phyloP scores from a whole-genome alignment of 2,113 vertebrate species.

The Hemicordylus capensis region DNA sequence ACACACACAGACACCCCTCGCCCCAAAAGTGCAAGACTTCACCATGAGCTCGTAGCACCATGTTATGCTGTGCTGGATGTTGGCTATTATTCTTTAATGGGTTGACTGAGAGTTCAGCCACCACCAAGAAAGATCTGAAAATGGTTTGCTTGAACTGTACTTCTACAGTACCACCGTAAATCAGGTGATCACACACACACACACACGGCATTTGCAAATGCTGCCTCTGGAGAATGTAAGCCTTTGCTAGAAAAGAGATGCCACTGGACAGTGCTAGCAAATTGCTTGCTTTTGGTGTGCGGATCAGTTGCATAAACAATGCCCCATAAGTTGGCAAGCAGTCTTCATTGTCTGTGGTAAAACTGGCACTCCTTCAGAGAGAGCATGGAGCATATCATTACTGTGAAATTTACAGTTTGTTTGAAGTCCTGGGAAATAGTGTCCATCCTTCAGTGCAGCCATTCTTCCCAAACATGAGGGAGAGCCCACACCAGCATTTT shows the following conservation, averaged over 20 bases:
- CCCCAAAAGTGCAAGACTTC: too few species aligned
- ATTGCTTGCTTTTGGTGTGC: not conserved
- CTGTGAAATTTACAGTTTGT: slow-evolving; percentile 11
- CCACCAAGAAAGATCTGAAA: not conserved
- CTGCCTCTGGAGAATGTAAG: not conserved
- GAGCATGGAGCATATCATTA: not conserved
- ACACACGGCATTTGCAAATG: not conserved
- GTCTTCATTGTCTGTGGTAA: not conserved
- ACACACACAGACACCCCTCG: too few species aligned
- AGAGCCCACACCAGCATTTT: not conserved
- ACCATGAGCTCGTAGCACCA: too few species aligned
- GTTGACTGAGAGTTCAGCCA: not conserved
- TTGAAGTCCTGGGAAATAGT: not conserved
- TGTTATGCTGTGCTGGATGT: too few species aligned
- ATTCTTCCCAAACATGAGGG: not conserved
- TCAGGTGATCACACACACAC: not conserved
- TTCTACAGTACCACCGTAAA: not conserved
- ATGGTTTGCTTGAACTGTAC: not conserved
- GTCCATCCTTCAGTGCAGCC: not conserved
- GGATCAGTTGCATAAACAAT: not conserved
- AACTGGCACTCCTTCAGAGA: not conserved
- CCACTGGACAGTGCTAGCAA: accelerated
- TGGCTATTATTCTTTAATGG: not conserved
- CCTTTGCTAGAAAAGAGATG: not conserved
- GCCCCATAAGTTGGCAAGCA: not conserved